Evolutionary conservation across 2,888 invertebrate genomes (phyloP), one percentile per base, ranked within the genome.

Genomic region (Cosmia trapezina): DNA sequence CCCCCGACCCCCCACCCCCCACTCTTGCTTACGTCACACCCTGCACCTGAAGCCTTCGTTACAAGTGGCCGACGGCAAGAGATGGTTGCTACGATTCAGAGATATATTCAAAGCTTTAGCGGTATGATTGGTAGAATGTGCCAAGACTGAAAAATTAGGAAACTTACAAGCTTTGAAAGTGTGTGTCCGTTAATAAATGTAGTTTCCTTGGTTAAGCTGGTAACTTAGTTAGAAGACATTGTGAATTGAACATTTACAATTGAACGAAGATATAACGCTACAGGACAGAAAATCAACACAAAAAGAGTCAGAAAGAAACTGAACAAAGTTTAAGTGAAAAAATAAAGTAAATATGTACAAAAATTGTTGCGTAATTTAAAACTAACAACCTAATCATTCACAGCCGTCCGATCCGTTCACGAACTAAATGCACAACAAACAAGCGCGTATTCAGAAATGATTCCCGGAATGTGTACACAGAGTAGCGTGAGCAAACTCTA

Each of bases 401-500:
- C 68, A 73, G 59, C 68, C 53, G 54, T 59, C 62, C 56, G 33
- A 79, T 74, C 56, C 41, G 70, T 56, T 73, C 51, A 83, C 62
- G 53, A 81, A 81, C 76, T 67, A 80, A 84, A 71, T 80, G 70
- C 71, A 76, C 54, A 84, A 76, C 72, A 84, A 86, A 86, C 75
- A 86, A 70, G 37, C 81, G 72, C 72, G 76, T 73, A 77, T 81
- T 64, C 77, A 71, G 78, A 86, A 83, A 83, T 79, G 73, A 80
- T 84, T 80, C 70, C 67, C 65, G 65, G 79, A 83, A 87, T 85
- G 74, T 86, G 78, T 86, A 87, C 85, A 88, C 86, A 87, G 83
- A 81, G 86, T 89, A 84, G 89, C 89, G 89, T 89, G 91, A 89
- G 89, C 88, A 90, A 92, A 92, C 90, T 88, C 88, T 88, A 86